phyloP scores from a whole-genome alignment of 1,140 invertebrate genomes.

The Lepeophtheirus salmonis region DNA sequence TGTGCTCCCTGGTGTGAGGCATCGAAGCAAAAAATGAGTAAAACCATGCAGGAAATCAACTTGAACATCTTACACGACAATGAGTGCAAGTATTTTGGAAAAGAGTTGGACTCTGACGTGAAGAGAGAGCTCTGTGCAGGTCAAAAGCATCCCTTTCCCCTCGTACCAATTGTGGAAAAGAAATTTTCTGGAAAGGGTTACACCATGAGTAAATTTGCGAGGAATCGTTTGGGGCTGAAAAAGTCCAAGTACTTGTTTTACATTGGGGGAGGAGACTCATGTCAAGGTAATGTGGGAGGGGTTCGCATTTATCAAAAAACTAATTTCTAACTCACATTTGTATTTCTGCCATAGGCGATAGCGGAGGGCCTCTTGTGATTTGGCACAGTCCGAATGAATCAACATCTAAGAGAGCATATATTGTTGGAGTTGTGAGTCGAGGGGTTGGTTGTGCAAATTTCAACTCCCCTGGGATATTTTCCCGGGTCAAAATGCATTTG shows the following conservation, averaged over 20 bases:
- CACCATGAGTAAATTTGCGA: background rate
- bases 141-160: background rate
- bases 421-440: slow-evolving; percentile 9
- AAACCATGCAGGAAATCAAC: background rate
- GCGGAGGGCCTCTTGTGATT: background rate
- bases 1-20: slow-evolving; percentile 2
- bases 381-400: background rate
- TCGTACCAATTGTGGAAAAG: background rate
- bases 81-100: slow-evolving; percentile 1
- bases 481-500: slow-evolving; percentile 4
- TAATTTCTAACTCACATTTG: background rate
- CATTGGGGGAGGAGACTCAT: background rate
- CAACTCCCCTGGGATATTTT: slow-evolving; percentile 7
- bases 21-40: background rate
- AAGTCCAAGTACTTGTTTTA: background rate
- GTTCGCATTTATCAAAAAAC: background rate
- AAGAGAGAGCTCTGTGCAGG: slow-evolving; percentile 4
- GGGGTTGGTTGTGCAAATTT: slow-evolving; percentile 13
- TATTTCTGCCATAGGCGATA: background rate
- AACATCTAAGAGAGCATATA: background rate
- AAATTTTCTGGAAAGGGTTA: background rate
- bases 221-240: background rate
- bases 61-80: background rate
- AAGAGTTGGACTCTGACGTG: background rate
- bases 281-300: background rate